These are phyloP conservation scores for Hydra vulgaris DNA, from an alignment of 30 jellyfish, hydroid and myxozoan genomes.

Conservation along the genomic window DNA sequence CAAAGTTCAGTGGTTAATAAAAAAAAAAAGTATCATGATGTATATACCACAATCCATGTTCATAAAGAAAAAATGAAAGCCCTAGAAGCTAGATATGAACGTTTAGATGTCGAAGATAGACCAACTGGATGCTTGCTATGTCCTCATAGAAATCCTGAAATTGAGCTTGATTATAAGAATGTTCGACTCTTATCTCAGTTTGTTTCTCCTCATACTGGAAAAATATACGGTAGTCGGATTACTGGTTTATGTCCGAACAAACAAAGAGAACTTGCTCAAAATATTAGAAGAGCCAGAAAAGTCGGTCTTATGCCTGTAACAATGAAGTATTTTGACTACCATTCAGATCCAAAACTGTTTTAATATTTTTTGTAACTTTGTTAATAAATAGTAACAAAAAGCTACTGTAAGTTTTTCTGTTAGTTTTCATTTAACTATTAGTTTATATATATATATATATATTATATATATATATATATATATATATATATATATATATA, in stretches of 20 bases:
- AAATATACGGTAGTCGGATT: conserved; percentile 60
- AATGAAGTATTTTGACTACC: conserved; percentile 87
- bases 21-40: not conserved
- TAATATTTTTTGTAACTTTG: conserved; percentile 1
- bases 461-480: too few relatives aligned
- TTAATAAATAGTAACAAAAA: not conserved
- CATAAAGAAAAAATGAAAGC: not conserved
- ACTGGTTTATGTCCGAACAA: conserved; percentile 75
- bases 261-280: conserved; percentile 52
- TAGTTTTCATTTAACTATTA: not conserved
- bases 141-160: conserved; percentile 61
- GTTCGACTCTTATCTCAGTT: conserved; percentile 77
- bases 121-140: conserved; percentile 90
- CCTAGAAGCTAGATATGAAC: conserved; percentile 42
- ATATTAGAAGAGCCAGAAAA: conserved; percentile 49
- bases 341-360: conserved; percentile 68
- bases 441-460: too few relatives aligned
- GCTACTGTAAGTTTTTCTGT: not conserved
- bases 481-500: too few relatives aligned
- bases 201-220: conserved; percentile 92
- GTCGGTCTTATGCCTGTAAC: conserved; percentile 77
- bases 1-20: not conserved
- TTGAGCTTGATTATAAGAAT: conserved; percentile 69
- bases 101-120: conserved; percentile 84
- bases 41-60: not conserved